Evolutionary conservation across 2,113 vertebrate genomes (phyloP).

Genomic region (Dipodomys spectabilis): DNA sequence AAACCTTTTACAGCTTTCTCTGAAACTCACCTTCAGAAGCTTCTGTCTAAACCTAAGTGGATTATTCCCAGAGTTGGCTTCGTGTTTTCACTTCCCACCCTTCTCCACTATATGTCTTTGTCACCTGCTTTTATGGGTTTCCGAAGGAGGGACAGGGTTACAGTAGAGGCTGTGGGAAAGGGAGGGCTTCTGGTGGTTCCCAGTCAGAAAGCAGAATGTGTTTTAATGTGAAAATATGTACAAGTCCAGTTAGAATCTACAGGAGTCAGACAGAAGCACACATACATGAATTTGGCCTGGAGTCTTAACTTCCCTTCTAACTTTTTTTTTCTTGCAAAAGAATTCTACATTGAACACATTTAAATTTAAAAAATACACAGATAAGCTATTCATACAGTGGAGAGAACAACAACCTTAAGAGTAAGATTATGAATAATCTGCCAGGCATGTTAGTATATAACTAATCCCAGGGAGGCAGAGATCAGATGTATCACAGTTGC

Average conservation of each 20-base stretch:
- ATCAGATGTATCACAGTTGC: too few species aligned
- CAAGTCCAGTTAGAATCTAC: neutral
- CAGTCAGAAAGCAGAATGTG: conserved; percentile 8
- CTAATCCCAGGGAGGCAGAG: too few species aligned
- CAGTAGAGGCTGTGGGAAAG: neutral
- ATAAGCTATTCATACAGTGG: conserved; percentile 25
- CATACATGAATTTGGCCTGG: neutral
- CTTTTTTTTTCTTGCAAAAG: conserved; percentile 17
- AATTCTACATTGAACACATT: conserved; percentile 30
- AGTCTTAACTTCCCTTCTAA: neutral
- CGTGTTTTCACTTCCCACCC: neutral
- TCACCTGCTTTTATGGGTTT: neutral
- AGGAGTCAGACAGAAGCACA: neutral
- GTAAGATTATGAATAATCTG: too few species aligned
- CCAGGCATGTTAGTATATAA: too few species aligned
- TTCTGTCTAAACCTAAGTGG: neutral
- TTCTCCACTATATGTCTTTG: neutral
- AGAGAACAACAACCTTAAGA: neutral
- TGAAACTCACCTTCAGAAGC: neutral
- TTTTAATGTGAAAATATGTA: conserved; percentile 45
- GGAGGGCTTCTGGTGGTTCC: neutral
- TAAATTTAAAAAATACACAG: neutral
- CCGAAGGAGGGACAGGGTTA: neutral
- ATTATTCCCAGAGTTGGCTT: neutral
- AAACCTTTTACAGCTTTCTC: neutral